These are phyloP conservation scores for Apus apus DNA, from an alignment of 2,113 vertebrate genomes.

Conservation along the genomic window DNA sequence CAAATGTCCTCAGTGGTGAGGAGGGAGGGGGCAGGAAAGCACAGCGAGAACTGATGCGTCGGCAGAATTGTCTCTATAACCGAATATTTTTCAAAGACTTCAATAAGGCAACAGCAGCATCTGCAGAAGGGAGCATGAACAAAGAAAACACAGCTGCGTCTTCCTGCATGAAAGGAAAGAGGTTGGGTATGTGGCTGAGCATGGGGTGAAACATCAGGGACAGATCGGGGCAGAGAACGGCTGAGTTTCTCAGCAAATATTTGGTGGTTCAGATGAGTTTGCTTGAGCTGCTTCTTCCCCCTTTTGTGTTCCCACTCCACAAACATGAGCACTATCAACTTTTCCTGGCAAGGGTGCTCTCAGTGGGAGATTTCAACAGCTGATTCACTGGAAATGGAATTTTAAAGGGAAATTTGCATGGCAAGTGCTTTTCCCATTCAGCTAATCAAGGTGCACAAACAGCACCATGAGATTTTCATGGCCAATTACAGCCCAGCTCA, in stretches of 20 bases:
- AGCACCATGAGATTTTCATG: neutral
- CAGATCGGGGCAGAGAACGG: slow-evolving; percentile 2
- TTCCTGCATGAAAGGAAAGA: slow-evolving; percentile 46
- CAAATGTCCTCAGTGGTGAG: neutral
- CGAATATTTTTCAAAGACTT: slow-evolving; percentile 61
- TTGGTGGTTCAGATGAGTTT: slow-evolving; percentile 22
- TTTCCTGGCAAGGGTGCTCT: slow-evolving; percentile 57
- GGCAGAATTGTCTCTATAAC: slow-evolving; percentile 56
- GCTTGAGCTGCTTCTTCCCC: slow-evolving; percentile 39
- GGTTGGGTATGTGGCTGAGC: neutral
- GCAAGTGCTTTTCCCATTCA: slow-evolving; percentile 34
- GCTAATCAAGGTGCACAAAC: slow-evolving; percentile 27
- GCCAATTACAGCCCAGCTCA: slow-evolving; percentile 22
- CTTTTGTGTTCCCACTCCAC: slow-evolving; percentile 29
- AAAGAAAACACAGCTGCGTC: slow-evolving; percentile 68
- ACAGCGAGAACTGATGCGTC: slow-evolving; percentile 39
- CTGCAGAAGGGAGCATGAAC: slow-evolving; percentile 53
- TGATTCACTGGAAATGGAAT: slow-evolving; percentile 48
- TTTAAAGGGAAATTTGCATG: slow-evolving; percentile 52
- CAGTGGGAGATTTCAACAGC: slow-evolving; percentile 52
- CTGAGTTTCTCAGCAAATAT: slow-evolving; percentile 20
- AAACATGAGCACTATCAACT: slow-evolving; percentile 47
- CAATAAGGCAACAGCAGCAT: slow-evolving; percentile 45
- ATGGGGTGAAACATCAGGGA: slow-evolving; percentile 9
- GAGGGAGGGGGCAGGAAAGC: neutral